Conservation (phyloP, 2,113 vertebrate genomes). For the Tachysurus fulvidraco region DNA sequence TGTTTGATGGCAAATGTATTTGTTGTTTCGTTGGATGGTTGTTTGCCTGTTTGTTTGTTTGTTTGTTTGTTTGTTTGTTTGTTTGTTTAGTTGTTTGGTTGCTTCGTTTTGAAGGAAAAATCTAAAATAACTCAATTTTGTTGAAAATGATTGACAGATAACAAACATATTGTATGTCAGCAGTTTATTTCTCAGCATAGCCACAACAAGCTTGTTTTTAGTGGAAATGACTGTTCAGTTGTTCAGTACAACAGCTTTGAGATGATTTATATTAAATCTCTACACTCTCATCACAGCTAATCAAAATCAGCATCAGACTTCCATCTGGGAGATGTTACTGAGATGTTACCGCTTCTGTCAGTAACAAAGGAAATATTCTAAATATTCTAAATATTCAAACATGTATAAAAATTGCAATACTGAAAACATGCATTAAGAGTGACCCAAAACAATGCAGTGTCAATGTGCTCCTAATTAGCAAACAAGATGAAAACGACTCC, state of each 20-base stretch:
- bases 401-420: neutral
- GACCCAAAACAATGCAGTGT: neutral
- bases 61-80: too few relatives aligned
- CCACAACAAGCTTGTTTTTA: neutral
- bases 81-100: too few relatives aligned
- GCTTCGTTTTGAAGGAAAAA: too few relatives aligned
- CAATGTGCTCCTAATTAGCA: neutral
- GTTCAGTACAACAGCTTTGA: neutral
- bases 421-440: neutral
- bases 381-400: neutral
- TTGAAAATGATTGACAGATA: neutral
- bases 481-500: neutral
- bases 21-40: too few relatives aligned
- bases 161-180: neutral
- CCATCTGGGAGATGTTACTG: neutral
- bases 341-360: neutral
- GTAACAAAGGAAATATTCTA: neutral
- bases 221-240: neutral
- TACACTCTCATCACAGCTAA: neutral
- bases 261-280: neutral
- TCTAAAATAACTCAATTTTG: neutral
- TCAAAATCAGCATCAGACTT: neutral
- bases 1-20: too few relatives aligned
- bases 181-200: neutral
- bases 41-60: too few relatives aligned